Evolutionary conservation across 1,140 invertebrate species (phyloP).

Genomic region (Drosophila burlai): DNA sequence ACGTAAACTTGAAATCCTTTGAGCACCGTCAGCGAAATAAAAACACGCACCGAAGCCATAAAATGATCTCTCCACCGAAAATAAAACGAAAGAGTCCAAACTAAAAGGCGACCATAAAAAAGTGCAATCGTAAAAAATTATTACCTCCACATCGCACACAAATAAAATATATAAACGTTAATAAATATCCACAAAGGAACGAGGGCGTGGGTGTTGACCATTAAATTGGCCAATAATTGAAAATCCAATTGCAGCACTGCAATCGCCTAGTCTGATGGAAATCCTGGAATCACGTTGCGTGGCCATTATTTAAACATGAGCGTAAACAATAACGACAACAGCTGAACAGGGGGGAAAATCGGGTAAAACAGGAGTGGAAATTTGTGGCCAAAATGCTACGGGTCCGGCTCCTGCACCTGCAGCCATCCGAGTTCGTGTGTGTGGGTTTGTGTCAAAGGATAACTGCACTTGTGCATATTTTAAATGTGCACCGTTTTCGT

Average conservation of each 20-base stretch:
- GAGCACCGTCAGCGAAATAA: constrained; percentile 77
- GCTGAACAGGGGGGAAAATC: constrained; percentile 34
- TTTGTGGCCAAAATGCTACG: constrained; percentile 48
- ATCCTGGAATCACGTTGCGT: constrained; percentile 69
- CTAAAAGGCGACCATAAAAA: constrained; percentile 73
- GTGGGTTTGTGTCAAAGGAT: constrained; percentile 72
- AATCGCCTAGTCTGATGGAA: constrained; percentile 32
- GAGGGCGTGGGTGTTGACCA: constrained; percentile 43
- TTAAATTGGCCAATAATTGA: constrained; percentile 83
- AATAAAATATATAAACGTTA: constrained; percentile 43
- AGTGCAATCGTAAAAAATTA: constrained; percentile 77
- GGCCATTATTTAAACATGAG: constrained; percentile 82
- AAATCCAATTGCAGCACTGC: constrained; percentile 78
- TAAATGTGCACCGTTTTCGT: constrained; percentile 80
- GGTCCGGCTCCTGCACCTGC: constrained; percentile 42
- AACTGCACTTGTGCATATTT: constrained; percentile 80
- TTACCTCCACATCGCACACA: constrained; percentile 37
- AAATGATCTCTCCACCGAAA: constrained; percentile 53
- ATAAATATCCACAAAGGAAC: constrained; percentile 51
- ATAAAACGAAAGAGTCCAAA: constrained; percentile 39
- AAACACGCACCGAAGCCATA: constrained; percentile 80
- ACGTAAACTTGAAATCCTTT: constrained; percentile 82
- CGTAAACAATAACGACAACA: constrained; percentile 82
- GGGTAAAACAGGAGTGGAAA: constrained; percentile 56
- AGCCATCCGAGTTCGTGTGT: constrained; percentile 22